phyloP scores from a whole-genome alignment of 2,888 invertebrate species.

The Spicauda simplicius region DNA sequence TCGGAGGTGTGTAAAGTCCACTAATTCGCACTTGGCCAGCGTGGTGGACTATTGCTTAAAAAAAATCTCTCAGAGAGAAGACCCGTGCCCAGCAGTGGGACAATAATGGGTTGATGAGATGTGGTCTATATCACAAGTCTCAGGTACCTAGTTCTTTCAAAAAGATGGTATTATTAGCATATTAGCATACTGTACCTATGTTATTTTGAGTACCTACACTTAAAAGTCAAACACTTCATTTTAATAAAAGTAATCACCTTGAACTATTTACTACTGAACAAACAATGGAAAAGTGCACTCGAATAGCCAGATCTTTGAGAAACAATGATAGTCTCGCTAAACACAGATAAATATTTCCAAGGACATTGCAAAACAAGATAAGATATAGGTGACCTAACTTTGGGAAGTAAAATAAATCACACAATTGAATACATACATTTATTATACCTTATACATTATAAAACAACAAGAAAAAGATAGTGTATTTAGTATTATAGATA shows the following conservation, averaged over 20 bases:
- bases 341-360: conserved; percentile 17
- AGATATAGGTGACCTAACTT: conserved; percentile 8
- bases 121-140: no score
- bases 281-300: background rate
- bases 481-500: conserved; percentile 46
- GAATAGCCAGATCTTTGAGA: background rate
- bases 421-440: conserved; percentile 62
- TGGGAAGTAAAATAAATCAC: conserved; percentile 42
- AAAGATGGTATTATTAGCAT: no score
- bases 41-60: no score
- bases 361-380: conserved; percentile 15
- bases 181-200: no score
- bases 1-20: no score
- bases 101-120: no score
- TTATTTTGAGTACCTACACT: no score
- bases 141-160: no score
- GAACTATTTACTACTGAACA: background rate
- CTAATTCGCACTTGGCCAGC: no score
- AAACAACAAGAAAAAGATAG: conserved; percentile 61
- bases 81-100: no score
- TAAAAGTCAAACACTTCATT: background rate
- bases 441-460: conserved; percentile 63
- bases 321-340: conserved; percentile 5
- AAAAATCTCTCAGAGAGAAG: no score
- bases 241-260: background rate